Conservation (phyloP, 2,888 invertebrate species). For the Therioaphis trifolii region DNA sequence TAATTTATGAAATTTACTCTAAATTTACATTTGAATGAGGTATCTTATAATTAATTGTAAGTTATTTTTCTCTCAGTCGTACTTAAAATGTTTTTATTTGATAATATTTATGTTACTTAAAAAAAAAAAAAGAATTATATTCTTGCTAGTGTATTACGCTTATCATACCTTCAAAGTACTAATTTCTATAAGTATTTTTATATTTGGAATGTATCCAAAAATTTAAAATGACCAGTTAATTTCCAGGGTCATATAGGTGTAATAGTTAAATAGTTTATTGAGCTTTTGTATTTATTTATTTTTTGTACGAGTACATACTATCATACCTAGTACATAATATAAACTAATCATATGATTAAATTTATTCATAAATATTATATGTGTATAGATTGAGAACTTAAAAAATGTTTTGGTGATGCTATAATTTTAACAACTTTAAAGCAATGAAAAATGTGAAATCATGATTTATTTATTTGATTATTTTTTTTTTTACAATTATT, state of each 20-base stretch:
- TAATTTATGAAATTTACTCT: not conserved
- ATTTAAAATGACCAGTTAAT: not conserved
- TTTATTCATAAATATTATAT: no score
- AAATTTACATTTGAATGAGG: no score
- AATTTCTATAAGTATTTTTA: constrained; percentile 35
- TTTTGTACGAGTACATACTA: no score
- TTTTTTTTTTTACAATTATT: no score
- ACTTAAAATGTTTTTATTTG: not conserved
- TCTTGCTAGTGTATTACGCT: not conserved
- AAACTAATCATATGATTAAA: no score
- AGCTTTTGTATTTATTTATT: constrained; percentile 2
- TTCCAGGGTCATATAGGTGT: constrained; percentile 20
- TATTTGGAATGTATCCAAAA: constrained; percentile 18
- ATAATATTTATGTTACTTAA: not conserved
- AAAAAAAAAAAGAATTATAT: not conserved
- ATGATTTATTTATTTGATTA: no score
- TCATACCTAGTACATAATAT: no score
- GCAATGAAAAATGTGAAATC: no score
- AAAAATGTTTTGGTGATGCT: no score
- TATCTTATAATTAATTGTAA: no score
- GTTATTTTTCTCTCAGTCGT: not conserved
- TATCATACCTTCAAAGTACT: not conserved
- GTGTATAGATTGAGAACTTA: no score
- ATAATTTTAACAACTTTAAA: no score
- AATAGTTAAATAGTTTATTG: not conserved